Evolutionary conservation across 2,888 invertebrate species (phyloP).

Genomic region (Frankliniella intonsa): DNA sequence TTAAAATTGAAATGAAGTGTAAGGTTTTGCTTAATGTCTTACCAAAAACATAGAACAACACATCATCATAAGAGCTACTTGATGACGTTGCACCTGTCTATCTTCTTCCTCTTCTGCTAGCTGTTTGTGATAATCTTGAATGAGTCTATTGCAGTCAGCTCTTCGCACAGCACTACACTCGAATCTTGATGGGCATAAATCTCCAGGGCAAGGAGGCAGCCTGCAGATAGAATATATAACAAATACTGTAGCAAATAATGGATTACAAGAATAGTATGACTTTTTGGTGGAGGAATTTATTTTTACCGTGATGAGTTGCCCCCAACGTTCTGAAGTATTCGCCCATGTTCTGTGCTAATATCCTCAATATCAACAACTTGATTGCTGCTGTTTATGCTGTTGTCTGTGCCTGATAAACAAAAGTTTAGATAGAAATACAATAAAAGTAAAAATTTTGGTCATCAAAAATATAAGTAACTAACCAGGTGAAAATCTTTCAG

Average conservation of each 20-base stretch:
- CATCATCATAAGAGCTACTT: not conserved
- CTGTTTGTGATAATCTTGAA: conserved; percentile 17
- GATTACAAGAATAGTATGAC: no score
- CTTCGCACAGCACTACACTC: conserved; percentile 45
- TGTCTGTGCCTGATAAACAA: not conserved
- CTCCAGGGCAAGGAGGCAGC: conserved; percentile 40
- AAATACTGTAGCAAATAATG: not conserved
- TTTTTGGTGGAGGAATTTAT: not conserved
- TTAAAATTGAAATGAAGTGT: not conserved
- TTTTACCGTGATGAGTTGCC: not conserved
- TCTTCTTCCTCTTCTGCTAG: not conserved
- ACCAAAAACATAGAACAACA: conserved; percentile 2
- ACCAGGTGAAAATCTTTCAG: conserved; percentile 23
- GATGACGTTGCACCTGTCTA: not conserved
- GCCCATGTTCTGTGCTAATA: conserved; percentile 33
- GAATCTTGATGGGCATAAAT: conserved; percentile 51
- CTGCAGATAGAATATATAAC: conserved; percentile 33
- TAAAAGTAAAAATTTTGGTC: not conserved
- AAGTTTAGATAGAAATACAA: not conserved
- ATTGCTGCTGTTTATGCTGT: not conserved
- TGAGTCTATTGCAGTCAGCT: not conserved
- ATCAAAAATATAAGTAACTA: not conserved
- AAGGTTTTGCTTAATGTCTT: not conserved
- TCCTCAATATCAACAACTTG: conserved; percentile 29
- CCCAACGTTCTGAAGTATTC: conserved; percentile 23